These are phyloP conservation scores for Myripristis jacobus DNA, from an alignment of 2,797 vertebrate species.

Conservation along the genomic window DNA sequence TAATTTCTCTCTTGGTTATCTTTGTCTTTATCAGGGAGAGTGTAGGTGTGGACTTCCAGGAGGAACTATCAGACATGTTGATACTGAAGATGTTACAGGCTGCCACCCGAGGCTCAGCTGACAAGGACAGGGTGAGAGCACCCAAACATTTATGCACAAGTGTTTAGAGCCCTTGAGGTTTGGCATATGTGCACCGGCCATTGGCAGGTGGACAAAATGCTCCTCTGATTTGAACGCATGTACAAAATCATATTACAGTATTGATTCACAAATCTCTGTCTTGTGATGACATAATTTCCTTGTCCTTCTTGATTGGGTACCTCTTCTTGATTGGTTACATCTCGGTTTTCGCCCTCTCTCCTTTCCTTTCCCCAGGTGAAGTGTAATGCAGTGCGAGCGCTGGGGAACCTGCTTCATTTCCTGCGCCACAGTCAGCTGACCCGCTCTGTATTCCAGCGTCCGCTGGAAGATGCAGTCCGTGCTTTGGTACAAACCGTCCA, in stretches of 20 bases:
- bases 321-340: too few relatives aligned
- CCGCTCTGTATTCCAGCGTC: constrained; percentile 87
- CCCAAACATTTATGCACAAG: neutral
- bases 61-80: constrained; percentile 93
- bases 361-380: constrained; percentile 94
- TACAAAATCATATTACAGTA: neutral
- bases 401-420: constrained; percentile 95
- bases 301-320: neutral
- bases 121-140: constrained; percentile 92
- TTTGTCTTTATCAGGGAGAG: constrained; percentile 83
- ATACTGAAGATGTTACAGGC: constrained; percentile 93
- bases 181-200: neutral
- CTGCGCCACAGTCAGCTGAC: constrained; percentile 88
- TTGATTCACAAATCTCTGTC: neutral
- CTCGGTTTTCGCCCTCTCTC: too few relatives aligned
- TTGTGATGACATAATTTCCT: neutral
- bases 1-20: neutral
- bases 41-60: constrained; percentile 90
- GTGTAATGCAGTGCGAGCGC: constrained; percentile 92
- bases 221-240: too few relatives aligned
- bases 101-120: constrained; percentile 89
- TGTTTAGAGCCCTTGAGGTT: neutral
- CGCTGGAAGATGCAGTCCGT: constrained; percentile 88
- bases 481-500: constrained; percentile 91
- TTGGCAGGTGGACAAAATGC: too few relatives aligned